Conservation (phyloP, 2,113 vertebrate species). For the Argyrosomus japonicus region DNA sequence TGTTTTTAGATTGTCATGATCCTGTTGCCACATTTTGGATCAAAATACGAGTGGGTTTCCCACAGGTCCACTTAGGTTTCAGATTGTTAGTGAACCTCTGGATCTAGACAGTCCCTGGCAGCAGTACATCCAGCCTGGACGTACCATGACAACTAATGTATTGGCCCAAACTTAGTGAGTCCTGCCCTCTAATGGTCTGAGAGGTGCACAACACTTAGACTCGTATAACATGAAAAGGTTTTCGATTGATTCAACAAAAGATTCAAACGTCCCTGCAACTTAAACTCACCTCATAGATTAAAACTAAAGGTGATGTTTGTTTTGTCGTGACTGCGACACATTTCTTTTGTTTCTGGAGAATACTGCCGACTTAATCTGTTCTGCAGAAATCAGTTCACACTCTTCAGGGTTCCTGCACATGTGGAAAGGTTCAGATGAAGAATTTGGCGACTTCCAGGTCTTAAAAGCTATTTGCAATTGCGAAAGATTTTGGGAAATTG, state of each 20-base stretch:
- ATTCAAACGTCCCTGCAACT: neutral
- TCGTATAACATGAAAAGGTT: neutral
- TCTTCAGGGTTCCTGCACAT: slow-evolving; percentile 32
- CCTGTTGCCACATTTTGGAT: neutral
- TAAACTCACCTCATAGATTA: too few species aligned
- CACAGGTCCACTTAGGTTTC: neutral
- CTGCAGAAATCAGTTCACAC: neutral
- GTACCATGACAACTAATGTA: neutral
- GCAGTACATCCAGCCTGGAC: neutral
- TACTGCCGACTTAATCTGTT: neutral
- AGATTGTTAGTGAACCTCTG: neutral
- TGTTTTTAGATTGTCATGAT: neutral
- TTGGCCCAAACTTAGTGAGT: neutral
- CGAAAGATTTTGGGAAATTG: neutral
- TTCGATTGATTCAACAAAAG: neutral
- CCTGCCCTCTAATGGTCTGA: slow-evolving; percentile 5
- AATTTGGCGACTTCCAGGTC: neutral
- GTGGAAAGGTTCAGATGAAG: neutral
- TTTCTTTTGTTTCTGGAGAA: slow-evolving; percentile 21
- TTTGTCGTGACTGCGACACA: neutral
- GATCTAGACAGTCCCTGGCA: neutral
- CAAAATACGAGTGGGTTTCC: too few species aligned
- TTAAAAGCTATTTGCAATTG: neutral
- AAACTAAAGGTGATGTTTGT: too few species aligned
- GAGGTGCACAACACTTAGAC: neutral